Percentiles rank a stretch among this genome's conserved stretches.
Evolutionary conservation across 2,888 invertebrate genomes (phyloP).

Genomic region (Odontothrips loti): DNA sequence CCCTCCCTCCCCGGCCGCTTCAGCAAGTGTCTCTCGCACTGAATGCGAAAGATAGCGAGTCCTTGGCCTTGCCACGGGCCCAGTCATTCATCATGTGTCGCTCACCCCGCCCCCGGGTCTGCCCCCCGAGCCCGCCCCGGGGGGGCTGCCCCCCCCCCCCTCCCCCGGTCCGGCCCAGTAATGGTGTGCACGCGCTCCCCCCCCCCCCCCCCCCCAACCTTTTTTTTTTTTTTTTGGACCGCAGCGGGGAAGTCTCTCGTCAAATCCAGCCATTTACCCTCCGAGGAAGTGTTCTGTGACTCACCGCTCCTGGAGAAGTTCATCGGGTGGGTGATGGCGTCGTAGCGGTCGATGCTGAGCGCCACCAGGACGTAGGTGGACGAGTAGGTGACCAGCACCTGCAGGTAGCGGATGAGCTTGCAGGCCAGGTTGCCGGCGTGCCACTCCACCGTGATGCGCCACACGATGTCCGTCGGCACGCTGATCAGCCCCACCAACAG

Average conservation of each 20-base stretch:
- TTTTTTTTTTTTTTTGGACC: too few relatives aligned
- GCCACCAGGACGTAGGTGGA: constrained; percentile 91
- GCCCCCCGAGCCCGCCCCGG: too few relatives aligned
- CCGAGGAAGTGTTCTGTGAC: too few relatives aligned
- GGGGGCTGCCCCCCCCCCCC: neutral
- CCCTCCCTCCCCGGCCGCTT: too few relatives aligned
- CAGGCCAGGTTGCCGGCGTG: constrained; percentile 83
- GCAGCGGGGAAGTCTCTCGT: too few relatives aligned
- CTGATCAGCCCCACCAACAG: constrained; percentile 81
- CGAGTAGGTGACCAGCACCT: constrained; percentile 85
- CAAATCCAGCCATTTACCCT: too few relatives aligned
- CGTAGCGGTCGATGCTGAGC: constrained; percentile 86
- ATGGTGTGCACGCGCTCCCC: neutral
- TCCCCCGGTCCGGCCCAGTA: neutral
- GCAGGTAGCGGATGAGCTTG: constrained; percentile 78
- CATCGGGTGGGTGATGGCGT: constrained; percentile 91
- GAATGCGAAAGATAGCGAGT: neutral
- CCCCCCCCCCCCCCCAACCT: neutral
- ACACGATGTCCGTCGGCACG: constrained; percentile 84
- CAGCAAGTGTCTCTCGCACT: too few relatives aligned
- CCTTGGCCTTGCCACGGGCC: neutral
- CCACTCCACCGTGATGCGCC: constrained; percentile 86
- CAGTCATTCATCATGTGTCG: neutral
- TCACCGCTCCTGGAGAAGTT: constrained; percentile 92
- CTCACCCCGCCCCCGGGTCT: neutral